phyloP scores from a whole-genome alignment of 2,888 invertebrate species.

The Tinea trinotella region DNA sequence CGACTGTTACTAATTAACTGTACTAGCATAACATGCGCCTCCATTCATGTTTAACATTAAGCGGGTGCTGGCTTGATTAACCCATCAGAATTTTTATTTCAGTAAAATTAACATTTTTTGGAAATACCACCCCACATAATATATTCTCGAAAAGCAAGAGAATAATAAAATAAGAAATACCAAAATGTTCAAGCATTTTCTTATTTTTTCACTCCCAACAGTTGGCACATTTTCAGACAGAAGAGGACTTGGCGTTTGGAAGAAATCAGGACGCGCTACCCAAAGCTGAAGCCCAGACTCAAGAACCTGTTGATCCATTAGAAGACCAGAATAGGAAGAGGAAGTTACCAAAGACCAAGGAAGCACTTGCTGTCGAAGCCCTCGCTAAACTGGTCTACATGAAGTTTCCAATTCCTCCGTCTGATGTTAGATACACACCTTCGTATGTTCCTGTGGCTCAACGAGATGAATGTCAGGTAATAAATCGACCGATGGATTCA shows the following conservation, averaged over 20 bases:
- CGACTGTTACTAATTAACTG: no score
- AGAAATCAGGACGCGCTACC: background rate
- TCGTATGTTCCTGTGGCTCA: constrained; percentile 46
- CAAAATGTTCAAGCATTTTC: no score
- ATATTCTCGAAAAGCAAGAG: no score
- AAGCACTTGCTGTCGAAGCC: constrained; percentile 39
- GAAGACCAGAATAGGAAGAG: constrained; percentile 21
- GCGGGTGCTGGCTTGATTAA: no score
- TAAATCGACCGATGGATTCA: no score
- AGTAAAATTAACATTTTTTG: no score
- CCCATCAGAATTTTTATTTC: no score
- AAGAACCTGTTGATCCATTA: background rate
- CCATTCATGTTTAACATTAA: no score
- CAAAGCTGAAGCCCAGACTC: constrained; percentile 24
- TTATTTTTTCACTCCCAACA: constrained; percentile 25
- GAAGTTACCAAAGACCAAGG: constrained; percentile 26
- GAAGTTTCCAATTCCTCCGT: constrained; percentile 38
- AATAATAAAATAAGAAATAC: no score
- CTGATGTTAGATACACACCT: constrained; percentile 40
- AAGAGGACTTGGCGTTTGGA: constrained; percentile 54
- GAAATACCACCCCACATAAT: no score
- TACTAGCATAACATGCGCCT: no score
- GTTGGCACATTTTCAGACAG: constrained; percentile 61
- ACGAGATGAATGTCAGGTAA: constrained; percentile 56
- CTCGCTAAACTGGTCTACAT: constrained; percentile 39